Percentiles rank a stretch among this genome's conserved stretches.
phyloP scores from a whole-genome alignment of 2,113 vertebrate species.

The Proteles cristata region DNA sequence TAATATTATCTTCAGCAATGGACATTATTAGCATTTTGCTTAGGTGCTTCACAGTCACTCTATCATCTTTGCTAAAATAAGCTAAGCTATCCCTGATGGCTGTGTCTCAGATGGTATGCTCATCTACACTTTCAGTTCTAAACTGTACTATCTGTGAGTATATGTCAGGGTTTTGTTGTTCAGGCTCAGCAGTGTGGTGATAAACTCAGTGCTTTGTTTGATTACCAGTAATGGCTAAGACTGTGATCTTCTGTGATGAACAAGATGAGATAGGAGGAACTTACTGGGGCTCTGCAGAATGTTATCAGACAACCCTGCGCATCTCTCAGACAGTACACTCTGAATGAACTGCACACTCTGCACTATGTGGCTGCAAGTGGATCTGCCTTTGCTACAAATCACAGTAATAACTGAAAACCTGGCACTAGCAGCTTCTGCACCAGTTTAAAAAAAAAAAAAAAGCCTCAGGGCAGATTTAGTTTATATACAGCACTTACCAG shows the following conservation, averaged over 20 bases:
- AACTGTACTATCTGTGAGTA: not conserved
- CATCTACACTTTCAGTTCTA: not conserved
- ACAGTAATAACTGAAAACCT: not conserved
- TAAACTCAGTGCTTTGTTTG: not conserved
- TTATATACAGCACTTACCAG: not conserved
- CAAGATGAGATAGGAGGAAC: not conserved
- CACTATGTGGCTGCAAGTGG: not conserved
- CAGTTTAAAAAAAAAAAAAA: not conserved
- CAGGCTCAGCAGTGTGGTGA: not conserved
- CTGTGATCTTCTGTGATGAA: not conserved
- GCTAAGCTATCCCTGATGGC: not conserved
- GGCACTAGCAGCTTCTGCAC: not conserved
- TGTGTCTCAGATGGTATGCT: not conserved
- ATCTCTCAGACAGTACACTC: not conserved
- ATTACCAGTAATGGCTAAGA: not conserved
- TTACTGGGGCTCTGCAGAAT: not conserved
- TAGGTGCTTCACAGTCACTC: not conserved
- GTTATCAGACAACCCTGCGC: not conserved
- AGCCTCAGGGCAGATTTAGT: not conserved
- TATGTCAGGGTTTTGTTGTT: not conserved
- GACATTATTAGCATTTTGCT: not conserved
- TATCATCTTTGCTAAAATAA: not conserved
- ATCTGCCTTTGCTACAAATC: constrained; percentile 46
- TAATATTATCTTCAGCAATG: not conserved
- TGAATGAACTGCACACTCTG: not conserved